Base-by-base conservation (phyloP, 2,888 invertebrate species). In the Julus scandinavius region DNA sequence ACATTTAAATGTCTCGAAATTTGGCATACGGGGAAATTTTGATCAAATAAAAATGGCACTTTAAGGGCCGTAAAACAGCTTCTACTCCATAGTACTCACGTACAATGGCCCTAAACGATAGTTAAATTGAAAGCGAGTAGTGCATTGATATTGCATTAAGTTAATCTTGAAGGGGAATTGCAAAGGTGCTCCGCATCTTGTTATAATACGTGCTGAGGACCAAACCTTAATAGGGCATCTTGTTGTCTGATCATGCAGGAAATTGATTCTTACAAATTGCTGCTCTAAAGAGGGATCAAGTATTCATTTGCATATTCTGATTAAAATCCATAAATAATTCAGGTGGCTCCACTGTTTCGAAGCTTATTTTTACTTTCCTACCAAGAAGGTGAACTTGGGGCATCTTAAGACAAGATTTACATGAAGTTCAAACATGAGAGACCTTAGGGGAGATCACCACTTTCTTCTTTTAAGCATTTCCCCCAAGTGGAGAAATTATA, bases 291-390 rank as follows among this genome's bases (percentile, higher is more conserved):
- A 20, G 63, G 63, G 63, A 63, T 63, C 20, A 63, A 20, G 63
- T 20, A 63, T 58, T 63, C 63, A 63, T 63, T 63, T 63, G 63
- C 63, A 63, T 63, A 63, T 63, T n/a, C 9, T 63, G 20, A 63
- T 63, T 63, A 63, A 63, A 63, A 63, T 63, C 63, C 63, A 63
- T 63, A 20, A 20, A 63, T 63, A 63, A 63, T 63, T 4, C 5
- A 20, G 20, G 20, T 63, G 20, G 20, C n/a, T 1, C 1, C 1
- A 20, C 9, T 63, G 63, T 20, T 63, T 63, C 20, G 20, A 17
- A 20, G 15, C 54, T 54, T 54, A 54, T 54, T 7, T 54, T 15
- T n/a, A 58, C 58, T n/a, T 58, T 58, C 58, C 58, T 58, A 17
- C n/a, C n/a, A 54, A 7, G 54, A 54, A 54, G 11, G 54, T 54